A percentile compares a stretch with the other conserved stretches of the same genome.
These are phyloP conservation scores for Agrilus cyanescens DNA, from an alignment of 2,888 invertebrate genomes.

Conservation along the genomic window DNA sequence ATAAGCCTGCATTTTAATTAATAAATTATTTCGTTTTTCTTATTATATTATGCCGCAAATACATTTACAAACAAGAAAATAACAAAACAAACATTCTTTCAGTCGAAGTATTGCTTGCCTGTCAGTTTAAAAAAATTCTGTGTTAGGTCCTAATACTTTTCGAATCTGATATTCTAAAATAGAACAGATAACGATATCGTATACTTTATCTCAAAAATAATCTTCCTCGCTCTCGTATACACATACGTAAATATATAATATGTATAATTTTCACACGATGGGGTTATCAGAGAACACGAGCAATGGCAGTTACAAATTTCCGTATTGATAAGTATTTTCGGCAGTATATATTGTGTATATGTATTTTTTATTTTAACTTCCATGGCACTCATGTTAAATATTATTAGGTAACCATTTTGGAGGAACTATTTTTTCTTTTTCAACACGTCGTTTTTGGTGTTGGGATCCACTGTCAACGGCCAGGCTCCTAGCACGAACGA, in stretches of 20 bases:
- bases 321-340: neutral
- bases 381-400: neutral
- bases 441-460: constrained; percentile 13
- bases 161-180: no score
- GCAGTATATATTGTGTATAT: neutral
- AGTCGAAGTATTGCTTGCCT: no score
- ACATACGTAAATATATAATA: no score
- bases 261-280: no score
- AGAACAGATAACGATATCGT: no score
- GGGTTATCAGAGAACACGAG: no score
- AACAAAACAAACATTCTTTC: neutral
- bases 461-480: constrained; percentile 44
- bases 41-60: neutral
- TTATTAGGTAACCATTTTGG: constrained; percentile 2
- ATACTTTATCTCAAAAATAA: no score
- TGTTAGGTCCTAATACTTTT: no score
- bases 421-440: neutral
- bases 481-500: constrained; percentile 75
- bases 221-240: no score
- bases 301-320: neutral
- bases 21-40: no score
- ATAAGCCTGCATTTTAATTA: no score
- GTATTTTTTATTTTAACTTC: neutral
- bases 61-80: neutral
- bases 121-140: no score